A percentile compares a stretch with the other conserved stretches of the same genome.
Evolutionary conservation across 2,888 invertebrate genomes (phyloP).

Genomic region (Amiota minor): DNA sequence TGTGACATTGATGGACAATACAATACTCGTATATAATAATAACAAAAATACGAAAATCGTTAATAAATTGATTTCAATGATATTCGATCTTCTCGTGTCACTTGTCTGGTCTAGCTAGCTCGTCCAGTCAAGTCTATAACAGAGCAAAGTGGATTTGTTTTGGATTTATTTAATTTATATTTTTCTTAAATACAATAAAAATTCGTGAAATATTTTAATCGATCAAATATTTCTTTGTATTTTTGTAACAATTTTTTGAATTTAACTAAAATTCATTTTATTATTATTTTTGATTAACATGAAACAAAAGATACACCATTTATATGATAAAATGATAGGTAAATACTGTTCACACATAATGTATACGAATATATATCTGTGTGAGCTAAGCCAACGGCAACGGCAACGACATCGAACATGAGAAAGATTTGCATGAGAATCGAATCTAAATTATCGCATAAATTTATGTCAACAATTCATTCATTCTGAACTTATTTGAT

Average conservation of each 20-base stretch:
- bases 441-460: slow-evolving; percentile 64
- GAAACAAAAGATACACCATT: neutral
- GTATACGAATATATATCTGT: neutral
- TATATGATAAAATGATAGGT: too few relatives aligned
- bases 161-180: too few relatives aligned
- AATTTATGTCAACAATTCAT: slow-evolving; percentile 65
- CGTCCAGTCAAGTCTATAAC: too few relatives aligned
- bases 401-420: neutral
- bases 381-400: neutral
- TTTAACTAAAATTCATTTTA: slow-evolving; percentile 35
- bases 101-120: too few relatives aligned
- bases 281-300: slow-evolving; percentile 10
- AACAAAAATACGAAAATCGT: too few relatives aligned
- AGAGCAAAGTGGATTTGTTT: too few relatives aligned
- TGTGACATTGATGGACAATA: slow-evolving; percentile 56
- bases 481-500: slow-evolving; percentile 45
- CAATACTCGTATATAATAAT: too few relatives aligned
- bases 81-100: too few relatives aligned
- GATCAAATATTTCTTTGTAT: neutral
- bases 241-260: neutral
- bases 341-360: too few relatives aligned
- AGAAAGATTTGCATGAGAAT: slow-evolving; percentile 65
- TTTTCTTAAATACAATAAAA: too few relatives aligned
- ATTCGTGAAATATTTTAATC: slow-evolving; percentile 46
- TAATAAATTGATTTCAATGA: too few relatives aligned